These are phyloP conservation scores for Lysandra coridon DNA, from an alignment of 2,888 invertebrate genomes.

Conservation along the genomic window DNA sequence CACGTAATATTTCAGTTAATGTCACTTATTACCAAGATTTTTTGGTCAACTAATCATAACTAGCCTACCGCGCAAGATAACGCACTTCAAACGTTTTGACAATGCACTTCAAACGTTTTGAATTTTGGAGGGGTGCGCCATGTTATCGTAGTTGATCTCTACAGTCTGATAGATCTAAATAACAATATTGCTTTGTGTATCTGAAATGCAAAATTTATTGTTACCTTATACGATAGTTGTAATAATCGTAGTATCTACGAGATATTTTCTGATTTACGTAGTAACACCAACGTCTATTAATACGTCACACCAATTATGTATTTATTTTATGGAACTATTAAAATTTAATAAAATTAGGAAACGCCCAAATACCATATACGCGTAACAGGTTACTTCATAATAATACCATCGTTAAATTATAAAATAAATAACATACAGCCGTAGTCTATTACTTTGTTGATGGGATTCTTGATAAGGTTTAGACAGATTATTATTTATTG, in stretches of 20 bases:
- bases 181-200: not conserved
- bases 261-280: not conserved
- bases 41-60: too few species aligned
- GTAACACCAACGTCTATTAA: not conserved
- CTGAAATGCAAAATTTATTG: not conserved
- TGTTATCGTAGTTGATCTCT: too few species aligned
- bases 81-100: too few species aligned
- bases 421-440: not conserved
- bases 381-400: not conserved
- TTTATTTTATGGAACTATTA: not conserved
- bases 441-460: not conserved
- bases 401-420: not conserved
- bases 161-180: not conserved
- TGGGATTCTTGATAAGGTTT: not conserved
- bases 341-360: not conserved
- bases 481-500: slow-evolving; percentile 11
- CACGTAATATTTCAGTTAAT: too few species aligned
- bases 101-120: too few species aligned
- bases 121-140: too few species aligned
- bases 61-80: too few species aligned
- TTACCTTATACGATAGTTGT: too few species aligned
- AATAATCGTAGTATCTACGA: not conserved
- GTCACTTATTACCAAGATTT: too few species aligned
- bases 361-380: not conserved
- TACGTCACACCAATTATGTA: slow-evolving; percentile 1